Base-by-base conservation (phyloP, 2,888 invertebrate species). In the Formica aserva region DNA sequence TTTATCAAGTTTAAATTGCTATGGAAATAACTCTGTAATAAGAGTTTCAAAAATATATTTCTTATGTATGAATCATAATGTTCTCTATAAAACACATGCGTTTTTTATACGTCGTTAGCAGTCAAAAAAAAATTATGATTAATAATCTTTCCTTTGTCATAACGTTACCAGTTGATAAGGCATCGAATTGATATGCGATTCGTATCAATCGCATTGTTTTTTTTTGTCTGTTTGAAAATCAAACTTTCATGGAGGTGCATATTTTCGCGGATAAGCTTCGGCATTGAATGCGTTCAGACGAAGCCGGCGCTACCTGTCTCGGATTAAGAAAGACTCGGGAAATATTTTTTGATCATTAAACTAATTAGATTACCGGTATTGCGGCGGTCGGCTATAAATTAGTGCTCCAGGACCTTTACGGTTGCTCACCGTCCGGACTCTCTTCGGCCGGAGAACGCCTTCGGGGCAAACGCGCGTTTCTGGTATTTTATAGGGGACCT, bases 271-370 rank as follows among this genome's bases (percentile, higher is more conserved):
- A 71, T 62, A 72, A 80, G 48, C 72, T 35, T 62, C n/a, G 60
- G 60, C 60, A 55, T 48, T 60, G 57, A 62, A 29, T 32, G 55
- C 11, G 35, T 45, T 13, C 13, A 65, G 38, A 63, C 32, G 65
- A 52, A 41, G 15, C 45, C 71, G 45, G 35, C 26, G 60, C 78
- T 78, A 78, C 78, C 78, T 71, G 48, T 80, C 78, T 72, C 78
- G 72, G 78, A 80, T 80, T 80, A 80, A 80, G 72, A 89, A 91
- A 89, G 89, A 91, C 84, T 86, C 77, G 91, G 89, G 87, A 88
- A 91, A 91, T 90, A 87, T 91, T 91, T 91, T 90, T 91, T 86
- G 91, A 86, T 91, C 91, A 90, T 91, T 91, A 91, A 91, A 91
- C 90, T 91, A 91, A 91, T 91, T 91, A 91, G 90, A 91, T 91